These are phyloP conservation scores for Aphelinus atriplicis DNA, from an alignment of 1,140 invertebrate species.

Conservation along the genomic window DNA sequence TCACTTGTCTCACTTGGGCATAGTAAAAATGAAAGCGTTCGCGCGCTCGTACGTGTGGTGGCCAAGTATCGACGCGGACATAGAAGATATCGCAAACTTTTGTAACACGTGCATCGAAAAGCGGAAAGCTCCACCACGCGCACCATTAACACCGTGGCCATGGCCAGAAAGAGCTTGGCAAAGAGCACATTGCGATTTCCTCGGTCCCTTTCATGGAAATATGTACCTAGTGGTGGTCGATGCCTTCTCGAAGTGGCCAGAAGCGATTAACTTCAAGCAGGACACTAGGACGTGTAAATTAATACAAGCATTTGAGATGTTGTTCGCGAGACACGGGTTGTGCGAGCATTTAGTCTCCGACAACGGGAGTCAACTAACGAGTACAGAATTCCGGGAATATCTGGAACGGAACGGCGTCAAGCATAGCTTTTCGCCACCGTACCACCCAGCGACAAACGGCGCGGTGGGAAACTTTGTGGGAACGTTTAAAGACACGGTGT, in stretches of 20 bases:
- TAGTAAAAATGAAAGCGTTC: constrained; percentile 60
- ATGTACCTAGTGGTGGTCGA: constrained; percentile 1
- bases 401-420: constrained; percentile 45
- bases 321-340: constrained; percentile 40
- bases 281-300: too few species aligned
- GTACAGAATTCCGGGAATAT: constrained; percentile 46
- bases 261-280: too few species aligned
- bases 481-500: constrained; percentile 41
- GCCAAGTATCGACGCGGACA: constrained; percentile 60
- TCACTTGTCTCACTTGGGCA: constrained; percentile 60
- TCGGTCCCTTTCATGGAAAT: constrained; percentile 17
- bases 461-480: constrained; percentile 14
- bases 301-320: constrained; percentile 35
- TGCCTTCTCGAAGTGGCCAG: not conserved
- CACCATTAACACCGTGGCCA: constrained; percentile 51
- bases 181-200: constrained; percentile 32
- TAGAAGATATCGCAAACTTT: constrained; percentile 35
- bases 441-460: constrained; percentile 44
- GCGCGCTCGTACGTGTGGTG: constrained; percentile 62
- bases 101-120: constrained; percentile 21
- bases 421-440: constrained; percentile 50
- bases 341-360: constrained; percentile 32
- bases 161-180: constrained; percentile 52
- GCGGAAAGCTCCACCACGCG: constrained; percentile 43
- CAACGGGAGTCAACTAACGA: constrained; percentile 43